Conservation (phyloP, 2,113 vertebrate species). For the Leptosomus discolor region DNA sequence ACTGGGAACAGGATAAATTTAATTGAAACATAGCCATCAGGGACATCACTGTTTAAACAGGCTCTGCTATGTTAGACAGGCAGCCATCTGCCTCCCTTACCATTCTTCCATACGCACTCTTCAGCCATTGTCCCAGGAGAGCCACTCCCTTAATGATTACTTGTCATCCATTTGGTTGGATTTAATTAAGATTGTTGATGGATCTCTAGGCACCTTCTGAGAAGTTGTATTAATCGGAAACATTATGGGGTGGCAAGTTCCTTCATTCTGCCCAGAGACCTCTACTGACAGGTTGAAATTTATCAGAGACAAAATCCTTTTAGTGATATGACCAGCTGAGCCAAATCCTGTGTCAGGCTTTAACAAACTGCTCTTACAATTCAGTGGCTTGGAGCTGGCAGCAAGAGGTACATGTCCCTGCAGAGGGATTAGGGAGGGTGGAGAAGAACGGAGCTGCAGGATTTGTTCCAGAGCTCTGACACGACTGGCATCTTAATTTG, state of each 20-base stretch:
- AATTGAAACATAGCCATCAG: not conserved
- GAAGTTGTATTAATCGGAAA: not conserved
- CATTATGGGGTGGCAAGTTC: not conserved
- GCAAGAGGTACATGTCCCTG: not conserved
- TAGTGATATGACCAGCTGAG: conserved; percentile 24
- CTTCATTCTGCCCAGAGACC: not conserved
- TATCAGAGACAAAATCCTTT: conserved; percentile 52
- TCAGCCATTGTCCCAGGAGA: not conserved
- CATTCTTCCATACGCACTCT: not conserved
- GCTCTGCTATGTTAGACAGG: not conserved
- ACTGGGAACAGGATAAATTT: not conserved
- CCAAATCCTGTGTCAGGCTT: not conserved
- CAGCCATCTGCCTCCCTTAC: not conserved
- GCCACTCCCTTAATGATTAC: not conserved
- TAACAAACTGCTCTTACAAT: not conserved
- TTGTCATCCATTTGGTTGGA: not conserved
- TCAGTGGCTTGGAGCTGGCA: conserved; percentile 25
- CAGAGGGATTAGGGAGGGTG: not conserved
- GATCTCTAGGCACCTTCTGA: conserved; percentile 4
- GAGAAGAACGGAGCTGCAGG: not conserved
- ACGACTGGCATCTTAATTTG: not conserved
- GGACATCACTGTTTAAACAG: not conserved
- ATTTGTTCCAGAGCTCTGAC: conserved; percentile 3
- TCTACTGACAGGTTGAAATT: conserved; percentile 1
- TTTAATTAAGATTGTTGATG: conserved; percentile 27